Conservation (phyloP, 2,888 invertebrate species). For the Branchipolynoe longqiensis region DNA sequence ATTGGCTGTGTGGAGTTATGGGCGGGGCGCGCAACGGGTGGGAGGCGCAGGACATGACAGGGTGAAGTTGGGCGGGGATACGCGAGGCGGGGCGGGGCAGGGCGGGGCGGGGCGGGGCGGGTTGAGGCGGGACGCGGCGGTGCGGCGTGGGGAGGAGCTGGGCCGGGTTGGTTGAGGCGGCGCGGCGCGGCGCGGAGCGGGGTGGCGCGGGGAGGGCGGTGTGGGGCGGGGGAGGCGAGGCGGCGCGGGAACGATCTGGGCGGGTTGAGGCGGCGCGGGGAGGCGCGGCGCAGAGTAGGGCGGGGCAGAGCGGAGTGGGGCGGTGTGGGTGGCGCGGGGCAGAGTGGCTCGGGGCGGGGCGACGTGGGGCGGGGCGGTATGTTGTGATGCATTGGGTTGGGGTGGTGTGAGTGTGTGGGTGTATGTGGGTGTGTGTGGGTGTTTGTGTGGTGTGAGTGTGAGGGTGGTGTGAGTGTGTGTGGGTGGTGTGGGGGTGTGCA, state of each 20-base stretch:
- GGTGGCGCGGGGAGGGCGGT: background rate
- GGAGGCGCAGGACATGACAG: no score
- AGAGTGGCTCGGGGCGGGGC: background rate
- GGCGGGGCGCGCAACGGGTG: no score
- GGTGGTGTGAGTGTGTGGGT: background rate
- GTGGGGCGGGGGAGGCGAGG: background rate
- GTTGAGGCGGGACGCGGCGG: background rate
- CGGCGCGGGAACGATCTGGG: background rate
- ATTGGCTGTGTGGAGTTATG: no score
- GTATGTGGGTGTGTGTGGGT: background rate
- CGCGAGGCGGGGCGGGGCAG: background rate
- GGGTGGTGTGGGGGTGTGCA: background rate
- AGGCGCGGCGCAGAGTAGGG: no score
- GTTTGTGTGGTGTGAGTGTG: background rate
- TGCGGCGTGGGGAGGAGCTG: background rate
- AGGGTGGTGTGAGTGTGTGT: background rate
- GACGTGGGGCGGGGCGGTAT: background rate
- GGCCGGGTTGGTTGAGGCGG: background rate
- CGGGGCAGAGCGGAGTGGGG: background rate
- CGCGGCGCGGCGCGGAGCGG: background rate
- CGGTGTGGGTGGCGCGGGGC: background rate
- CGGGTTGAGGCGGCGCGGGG: background rate
- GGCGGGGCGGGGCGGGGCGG: background rate
- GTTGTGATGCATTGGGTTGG: background rate
- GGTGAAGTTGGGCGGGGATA: background rate